Conservation (phyloP, 2,888 invertebrate species). For the Lepidochrysops patricia region DNA sequence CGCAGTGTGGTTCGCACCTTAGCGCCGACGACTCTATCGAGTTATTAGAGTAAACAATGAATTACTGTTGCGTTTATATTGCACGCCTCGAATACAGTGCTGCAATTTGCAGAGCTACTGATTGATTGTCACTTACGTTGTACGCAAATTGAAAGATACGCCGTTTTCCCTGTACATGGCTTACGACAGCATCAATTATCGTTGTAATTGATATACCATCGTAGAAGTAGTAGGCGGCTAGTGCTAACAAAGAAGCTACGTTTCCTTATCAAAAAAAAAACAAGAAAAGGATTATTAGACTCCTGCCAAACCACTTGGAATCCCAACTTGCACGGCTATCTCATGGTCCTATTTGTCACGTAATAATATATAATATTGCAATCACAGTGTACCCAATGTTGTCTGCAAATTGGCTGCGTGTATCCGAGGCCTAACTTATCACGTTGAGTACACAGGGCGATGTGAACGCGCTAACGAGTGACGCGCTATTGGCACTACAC, state of each 20-base stretch:
- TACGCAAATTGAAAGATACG: too few species aligned
- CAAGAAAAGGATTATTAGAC: too few species aligned
- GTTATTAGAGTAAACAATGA: background rate
- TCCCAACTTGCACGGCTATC: too few species aligned
- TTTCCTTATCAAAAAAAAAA: too few species aligned
- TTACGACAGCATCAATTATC: too few species aligned
- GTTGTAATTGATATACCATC: too few species aligned
- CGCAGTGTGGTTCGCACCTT: background rate
- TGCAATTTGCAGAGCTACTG: background rate
- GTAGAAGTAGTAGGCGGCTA: too few species aligned
- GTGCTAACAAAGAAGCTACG: too few species aligned
- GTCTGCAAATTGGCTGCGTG: background rate
- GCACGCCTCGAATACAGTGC: background rate
- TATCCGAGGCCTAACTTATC: slow-evolving; percentile 35
- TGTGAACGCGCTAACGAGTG: slow-evolving; percentile 46
- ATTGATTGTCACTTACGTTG: too few species aligned
- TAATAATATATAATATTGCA: background rate
- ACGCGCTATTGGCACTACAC: slow-evolving; percentile 54
- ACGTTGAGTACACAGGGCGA: slow-evolving; percentile 36
- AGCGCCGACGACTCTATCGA: background rate
- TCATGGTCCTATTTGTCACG: too few species aligned
- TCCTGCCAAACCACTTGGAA: too few species aligned
- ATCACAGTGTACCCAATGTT: background rate
- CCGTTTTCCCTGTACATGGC: too few species aligned
- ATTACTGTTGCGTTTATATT: background rate